These are phyloP conservation scores for Peromyscus leucopus DNA, from an alignment of 2,113 vertebrate genomes.

Conservation along the genomic window DNA sequence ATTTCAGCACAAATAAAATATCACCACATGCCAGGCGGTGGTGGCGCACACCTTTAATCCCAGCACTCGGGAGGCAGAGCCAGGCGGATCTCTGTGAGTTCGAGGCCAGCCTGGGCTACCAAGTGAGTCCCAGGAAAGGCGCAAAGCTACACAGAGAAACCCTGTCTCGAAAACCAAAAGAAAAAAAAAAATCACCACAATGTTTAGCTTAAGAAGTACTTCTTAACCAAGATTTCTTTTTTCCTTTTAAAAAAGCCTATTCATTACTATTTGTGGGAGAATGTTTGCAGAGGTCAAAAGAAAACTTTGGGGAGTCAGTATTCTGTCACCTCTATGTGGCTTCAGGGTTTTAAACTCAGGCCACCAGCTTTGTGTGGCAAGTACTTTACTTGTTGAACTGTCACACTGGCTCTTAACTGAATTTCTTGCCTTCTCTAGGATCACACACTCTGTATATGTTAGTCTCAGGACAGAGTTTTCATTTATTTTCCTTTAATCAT, in stretches of 20 bases:
- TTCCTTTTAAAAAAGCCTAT: not conserved
- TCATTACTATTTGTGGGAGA: not conserved
- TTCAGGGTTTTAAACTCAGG: not conserved
- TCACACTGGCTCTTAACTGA: not conserved
- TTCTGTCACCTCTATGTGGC: not conserved
- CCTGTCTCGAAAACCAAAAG: too few species aligned
- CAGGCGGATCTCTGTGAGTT: too few species aligned
- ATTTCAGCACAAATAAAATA: too few species aligned
- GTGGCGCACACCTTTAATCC: too few species aligned
- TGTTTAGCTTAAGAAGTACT: not conserved
- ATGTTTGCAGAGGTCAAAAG: not conserved
- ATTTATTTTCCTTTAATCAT: conserved; percentile 20
- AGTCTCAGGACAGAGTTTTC: not conserved
- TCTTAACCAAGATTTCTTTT: not conserved
- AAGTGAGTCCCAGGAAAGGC: too few species aligned
- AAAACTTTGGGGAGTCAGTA: not conserved
- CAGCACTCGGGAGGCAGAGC: too few species aligned
- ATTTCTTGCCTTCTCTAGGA: conserved; percentile 32
- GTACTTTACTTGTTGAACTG: not conserved
- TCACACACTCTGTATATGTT: conserved; percentile 20
- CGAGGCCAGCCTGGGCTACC: too few species aligned
- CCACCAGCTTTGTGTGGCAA: not conserved
- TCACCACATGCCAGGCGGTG: too few species aligned
- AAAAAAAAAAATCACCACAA: too few species aligned
- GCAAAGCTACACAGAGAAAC: too few species aligned